Percentiles rank a stretch among this genome's conserved stretches.
These are phyloP conservation scores for Gymnorhina tibicen DNA, from an alignment of 2,113 vertebrate genomes.

Conservation along the genomic window DNA sequence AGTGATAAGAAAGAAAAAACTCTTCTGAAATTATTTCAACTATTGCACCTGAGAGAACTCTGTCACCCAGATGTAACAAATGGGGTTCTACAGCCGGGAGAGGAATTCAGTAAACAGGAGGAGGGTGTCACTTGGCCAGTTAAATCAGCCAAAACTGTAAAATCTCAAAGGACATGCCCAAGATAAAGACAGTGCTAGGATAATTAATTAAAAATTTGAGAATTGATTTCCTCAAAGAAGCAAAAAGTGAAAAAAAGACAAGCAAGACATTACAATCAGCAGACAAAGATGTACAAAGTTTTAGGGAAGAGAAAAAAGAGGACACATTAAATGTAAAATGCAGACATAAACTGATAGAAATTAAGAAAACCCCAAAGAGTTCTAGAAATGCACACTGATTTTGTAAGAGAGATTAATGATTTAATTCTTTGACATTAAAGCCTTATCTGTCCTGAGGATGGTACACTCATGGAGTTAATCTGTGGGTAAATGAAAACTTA, in stretches of 20 bases:
- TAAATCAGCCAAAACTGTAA: neutral
- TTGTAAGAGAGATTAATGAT: neutral
- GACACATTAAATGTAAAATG: neutral
- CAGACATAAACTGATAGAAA: neutral
- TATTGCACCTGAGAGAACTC: neutral
- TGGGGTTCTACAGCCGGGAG: neutral
- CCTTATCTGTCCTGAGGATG: neutral
- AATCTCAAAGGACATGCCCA: neutral
- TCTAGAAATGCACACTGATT: neutral
- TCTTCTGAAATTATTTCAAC: conserved; percentile 4
- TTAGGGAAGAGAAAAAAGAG: neutral
- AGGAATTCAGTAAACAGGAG: conserved; percentile 37
- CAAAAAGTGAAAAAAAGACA: neutral
- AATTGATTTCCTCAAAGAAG: conserved; percentile 6
- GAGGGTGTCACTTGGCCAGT: neutral
- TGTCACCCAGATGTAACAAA: conserved; percentile 7
- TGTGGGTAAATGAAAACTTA: neutral
- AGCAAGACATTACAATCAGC: neutral
- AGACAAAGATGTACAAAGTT: neutral
- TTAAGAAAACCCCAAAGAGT: neutral
- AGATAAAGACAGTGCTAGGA: neutral
- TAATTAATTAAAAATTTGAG: neutral
- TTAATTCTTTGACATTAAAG: conserved; percentile 5
- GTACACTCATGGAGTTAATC: neutral
- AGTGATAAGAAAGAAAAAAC: neutral